Percentiles rank a stretch among this genome's conserved stretches.
Conservation (phyloP, 2,888 invertebrate species). For the Gari tellinella region DNA sequence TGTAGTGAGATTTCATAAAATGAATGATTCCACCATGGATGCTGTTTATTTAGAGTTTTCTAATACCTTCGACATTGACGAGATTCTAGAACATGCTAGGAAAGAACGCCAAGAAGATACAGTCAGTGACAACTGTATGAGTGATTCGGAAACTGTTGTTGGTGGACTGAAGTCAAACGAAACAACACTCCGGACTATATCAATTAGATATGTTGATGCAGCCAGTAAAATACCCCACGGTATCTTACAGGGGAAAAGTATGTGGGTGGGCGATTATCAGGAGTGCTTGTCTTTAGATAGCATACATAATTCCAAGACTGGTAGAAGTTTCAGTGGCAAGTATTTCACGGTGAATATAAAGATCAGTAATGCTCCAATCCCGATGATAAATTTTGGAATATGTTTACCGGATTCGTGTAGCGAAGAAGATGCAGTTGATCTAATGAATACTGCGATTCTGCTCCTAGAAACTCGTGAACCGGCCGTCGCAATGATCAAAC, state of each 20-base stretch:
- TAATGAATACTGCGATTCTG: slow-evolving; percentile 3
- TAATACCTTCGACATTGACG: too few relatives aligned
- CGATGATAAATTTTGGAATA: slow-evolving; percentile 17
- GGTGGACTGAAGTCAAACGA: slow-evolving; percentile 6
- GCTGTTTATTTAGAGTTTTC: too few relatives aligned
- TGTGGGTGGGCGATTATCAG: slow-evolving; percentile 41
- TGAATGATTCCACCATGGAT: too few relatives aligned
- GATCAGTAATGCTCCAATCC: not conserved
- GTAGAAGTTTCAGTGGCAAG: slow-evolving; percentile 24
- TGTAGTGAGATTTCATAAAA: too few relatives aligned
- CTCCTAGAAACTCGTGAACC: not conserved
- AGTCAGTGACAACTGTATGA: slow-evolving; percentile 14
- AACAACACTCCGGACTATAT: slow-evolving; percentile 1
- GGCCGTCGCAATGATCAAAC: not conserved
- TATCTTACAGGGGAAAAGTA: slow-evolving; percentile 24
- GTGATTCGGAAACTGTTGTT: slow-evolving; percentile 32
- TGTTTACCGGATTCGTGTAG: slow-evolving; percentile 47
- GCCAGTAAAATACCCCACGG: slow-evolving; percentile 34
- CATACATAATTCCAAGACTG: slow-evolving; percentile 9
- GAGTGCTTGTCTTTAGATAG: slow-evolving; percentile 27
- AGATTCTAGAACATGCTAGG: too few relatives aligned
- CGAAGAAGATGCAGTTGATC: slow-evolving; percentile 12
- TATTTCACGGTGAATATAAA: slow-evolving; percentile 26
- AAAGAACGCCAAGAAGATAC: too few relatives aligned
- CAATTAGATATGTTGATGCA: slow-evolving; percentile 33